These are phyloP conservation scores for Corythornis vintsioides DNA, from an alignment of 2,113 vertebrate species.

Conservation along the genomic window DNA sequence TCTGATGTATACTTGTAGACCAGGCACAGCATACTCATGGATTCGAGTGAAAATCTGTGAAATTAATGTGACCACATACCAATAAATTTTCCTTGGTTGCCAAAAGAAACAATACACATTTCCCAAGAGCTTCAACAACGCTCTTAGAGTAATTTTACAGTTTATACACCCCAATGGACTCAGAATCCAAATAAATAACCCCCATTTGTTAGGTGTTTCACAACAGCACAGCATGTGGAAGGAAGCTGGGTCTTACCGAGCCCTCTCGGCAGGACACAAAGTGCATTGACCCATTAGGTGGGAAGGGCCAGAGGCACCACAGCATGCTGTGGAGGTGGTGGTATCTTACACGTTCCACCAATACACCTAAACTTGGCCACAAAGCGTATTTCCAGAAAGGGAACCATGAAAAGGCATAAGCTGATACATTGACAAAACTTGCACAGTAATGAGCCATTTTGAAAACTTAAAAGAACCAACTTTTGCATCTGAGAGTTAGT, in stretches of 20 bases:
- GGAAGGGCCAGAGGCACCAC: neutral
- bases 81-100: neutral
- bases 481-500: accelerated
- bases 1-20: neutral
- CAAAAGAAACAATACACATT: neutral
- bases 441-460: neutral
- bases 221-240: accelerated
- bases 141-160: neutral
- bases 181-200: neutral
- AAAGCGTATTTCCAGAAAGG: neutral
- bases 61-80: neutral
- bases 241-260: neutral
- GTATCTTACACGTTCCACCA: accelerated
- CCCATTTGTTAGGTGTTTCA: neutral
- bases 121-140: neutral
- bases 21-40: neutral
- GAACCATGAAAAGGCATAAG: neutral
- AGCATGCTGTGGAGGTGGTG: no score
- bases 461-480: neutral
- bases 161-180: neutral
- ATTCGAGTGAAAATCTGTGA: neutral
- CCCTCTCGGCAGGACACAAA: neutral
- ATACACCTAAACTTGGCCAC: neutral
- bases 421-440: neutral
- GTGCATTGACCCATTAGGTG: accelerated